Evolutionary conservation across 2,797 vertebrate genomes (phyloP).

Genomic region (Malurus splendens): DNA sequence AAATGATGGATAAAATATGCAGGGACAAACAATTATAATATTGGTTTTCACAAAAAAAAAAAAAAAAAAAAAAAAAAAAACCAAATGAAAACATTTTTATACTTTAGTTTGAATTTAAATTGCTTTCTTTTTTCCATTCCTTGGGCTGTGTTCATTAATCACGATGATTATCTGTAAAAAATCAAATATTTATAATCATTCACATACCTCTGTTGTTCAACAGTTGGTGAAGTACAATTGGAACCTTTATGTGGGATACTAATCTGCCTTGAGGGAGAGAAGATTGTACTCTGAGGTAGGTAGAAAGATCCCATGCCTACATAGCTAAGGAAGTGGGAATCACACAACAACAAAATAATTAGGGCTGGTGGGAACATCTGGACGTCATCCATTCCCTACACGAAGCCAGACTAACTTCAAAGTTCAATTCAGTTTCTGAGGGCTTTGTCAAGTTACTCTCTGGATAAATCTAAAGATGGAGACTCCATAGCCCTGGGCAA

Average conservation of each 20-base stretch:
- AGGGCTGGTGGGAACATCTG: neutral
- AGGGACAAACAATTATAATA: neutral
- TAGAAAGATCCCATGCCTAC: neutral
- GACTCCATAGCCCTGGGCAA: neutral
- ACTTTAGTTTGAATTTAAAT: neutral
- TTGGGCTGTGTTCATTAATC: neutral
- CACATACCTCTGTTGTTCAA: neutral
- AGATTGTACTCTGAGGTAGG: neutral
- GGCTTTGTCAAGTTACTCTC: neutral
- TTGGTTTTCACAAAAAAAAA: neutral
- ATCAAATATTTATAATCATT: neutral
- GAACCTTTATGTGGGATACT: neutral
- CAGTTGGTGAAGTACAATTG: neutral
- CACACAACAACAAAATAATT: neutral
- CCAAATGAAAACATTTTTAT: neutral
- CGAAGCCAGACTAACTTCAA: neutral
- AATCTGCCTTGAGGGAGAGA: neutral
- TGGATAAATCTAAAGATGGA: neutral
- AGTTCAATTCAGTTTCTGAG: neutral
- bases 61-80: neutral
- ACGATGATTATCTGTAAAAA: neutral
- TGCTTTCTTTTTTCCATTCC: neutral
- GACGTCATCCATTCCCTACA: neutral
- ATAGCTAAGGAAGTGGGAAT: neutral
- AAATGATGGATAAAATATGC: constrained; percentile 9